Evolutionary conservation across 2,797 vertebrate species (phyloP).

Genomic region (Gymnoscopelus braueri): DNA sequence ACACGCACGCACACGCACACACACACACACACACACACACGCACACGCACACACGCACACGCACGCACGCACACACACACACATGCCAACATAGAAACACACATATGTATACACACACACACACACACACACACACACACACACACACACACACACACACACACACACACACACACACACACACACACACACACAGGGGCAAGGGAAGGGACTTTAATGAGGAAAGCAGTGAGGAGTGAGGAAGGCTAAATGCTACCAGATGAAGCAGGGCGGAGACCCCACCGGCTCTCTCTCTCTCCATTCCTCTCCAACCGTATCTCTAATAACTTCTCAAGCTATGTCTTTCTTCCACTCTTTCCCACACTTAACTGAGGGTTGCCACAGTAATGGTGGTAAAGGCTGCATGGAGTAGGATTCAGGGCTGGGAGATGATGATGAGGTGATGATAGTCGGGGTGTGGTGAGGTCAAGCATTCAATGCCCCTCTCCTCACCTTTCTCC

Average conservation of each 20-base stretch:
- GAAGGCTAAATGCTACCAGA: constrained; percentile 74
- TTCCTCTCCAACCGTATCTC: constrained; percentile 51
- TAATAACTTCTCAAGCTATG: constrained; percentile 54
- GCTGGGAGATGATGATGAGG: constrained; percentile 61
- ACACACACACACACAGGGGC: constrained; percentile 13
- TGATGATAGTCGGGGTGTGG: constrained; percentile 61
- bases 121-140: constrained; percentile 11
- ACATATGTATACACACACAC: constrained; percentile 3
- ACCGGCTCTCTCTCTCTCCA: constrained; percentile 36
- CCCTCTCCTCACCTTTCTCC: background rate
- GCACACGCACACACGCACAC: constrained; percentile 5
- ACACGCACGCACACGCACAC: constrained; percentile 8
- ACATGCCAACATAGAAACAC: background rate
- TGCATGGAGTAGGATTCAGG: constrained; percentile 32
- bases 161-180: constrained; percentile 25
- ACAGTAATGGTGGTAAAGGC: constrained; percentile 50
- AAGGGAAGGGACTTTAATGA: constrained; percentile 59
- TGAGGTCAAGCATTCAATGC: constrained; percentile 45
- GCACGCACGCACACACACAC: background rate
- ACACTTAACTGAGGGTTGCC: constrained; percentile 64
- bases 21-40: constrained; percentile 3
- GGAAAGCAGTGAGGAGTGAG: constrained; percentile 62
- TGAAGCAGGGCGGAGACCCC: constrained; percentile 50
- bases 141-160: constrained; percentile 24
- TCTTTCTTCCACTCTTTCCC: constrained; percentile 41